Conservation (phyloP, 2,113 vertebrate genomes). For the Apistogramma diplotaenia region DNA sequence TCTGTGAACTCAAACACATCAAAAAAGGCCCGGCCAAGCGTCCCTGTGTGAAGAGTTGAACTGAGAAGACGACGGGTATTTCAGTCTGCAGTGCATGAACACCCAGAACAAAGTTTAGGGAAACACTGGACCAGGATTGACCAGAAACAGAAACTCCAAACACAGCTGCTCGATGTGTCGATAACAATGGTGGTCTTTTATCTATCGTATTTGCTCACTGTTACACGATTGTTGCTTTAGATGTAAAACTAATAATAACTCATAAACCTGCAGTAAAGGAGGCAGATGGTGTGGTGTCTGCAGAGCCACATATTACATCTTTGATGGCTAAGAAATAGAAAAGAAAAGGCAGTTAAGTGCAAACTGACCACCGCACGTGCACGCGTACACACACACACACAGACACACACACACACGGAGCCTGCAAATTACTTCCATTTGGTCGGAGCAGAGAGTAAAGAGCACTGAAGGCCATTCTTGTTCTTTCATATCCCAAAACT, state of each 20-base stretch:
- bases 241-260: neutral
- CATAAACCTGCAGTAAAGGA: neutral
- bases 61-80: neutral
- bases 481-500: neutral
- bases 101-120: neutral
- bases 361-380: neutral
- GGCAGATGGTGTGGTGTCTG: neutral
- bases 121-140: neutral
- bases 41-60: neutral
- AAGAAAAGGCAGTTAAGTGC: neutral
- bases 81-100: neutral
- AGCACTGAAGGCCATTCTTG: slow-evolving; percentile 26
- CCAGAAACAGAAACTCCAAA: neutral
- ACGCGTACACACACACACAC: neutral
- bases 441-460: neutral
- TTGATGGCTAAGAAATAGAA: neutral
- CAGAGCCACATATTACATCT: neutral
- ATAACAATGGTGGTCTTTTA: neutral
- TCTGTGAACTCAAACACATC: neutral
- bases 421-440: slow-evolving; percentile 3
- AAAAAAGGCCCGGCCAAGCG: neutral
- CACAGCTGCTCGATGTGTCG: neutral
- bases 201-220: neutral
- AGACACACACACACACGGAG: neutral
- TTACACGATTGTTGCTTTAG: neutral